Evolutionary conservation across 2,888 invertebrate species (phyloP).

Genomic region (Drosophila koepferae): DNA sequence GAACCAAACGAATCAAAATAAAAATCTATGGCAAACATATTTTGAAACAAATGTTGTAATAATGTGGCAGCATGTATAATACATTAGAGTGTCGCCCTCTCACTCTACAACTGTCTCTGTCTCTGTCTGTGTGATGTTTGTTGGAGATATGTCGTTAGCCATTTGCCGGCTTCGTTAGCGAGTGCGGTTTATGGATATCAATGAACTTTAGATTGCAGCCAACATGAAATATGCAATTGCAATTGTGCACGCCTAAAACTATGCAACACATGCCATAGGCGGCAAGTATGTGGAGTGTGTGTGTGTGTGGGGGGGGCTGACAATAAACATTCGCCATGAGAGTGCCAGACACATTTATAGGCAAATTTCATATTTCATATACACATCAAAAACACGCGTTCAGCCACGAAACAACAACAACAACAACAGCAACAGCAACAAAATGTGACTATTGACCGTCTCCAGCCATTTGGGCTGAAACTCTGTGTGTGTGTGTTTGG

Average conservation of each 20-base stretch:
- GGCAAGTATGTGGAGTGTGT: too few species aligned
- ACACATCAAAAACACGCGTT: constrained; percentile 54
- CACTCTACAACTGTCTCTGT: too few species aligned
- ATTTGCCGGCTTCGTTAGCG: constrained; percentile 52
- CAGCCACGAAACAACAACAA: constrained; percentile 13
- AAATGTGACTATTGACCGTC: constrained; percentile 54
- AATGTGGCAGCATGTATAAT: constrained; percentile 52
- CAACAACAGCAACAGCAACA: constrained; percentile 4
- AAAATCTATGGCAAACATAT: constrained; percentile 45
- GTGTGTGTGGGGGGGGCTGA: constrained; percentile 2
- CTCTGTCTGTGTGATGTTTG: constrained; percentile 10
- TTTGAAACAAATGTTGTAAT: constrained; percentile 63
- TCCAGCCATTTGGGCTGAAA: constrained; percentile 6
- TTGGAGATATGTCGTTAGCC: constrained; percentile 22
- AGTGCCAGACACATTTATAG: constrained; percentile 73
- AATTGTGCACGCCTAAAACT: constrained; percentile 69
- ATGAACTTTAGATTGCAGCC: constrained; percentile 76
- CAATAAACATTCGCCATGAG: constrained; percentile 62
- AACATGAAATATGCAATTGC: constrained; percentile 63
- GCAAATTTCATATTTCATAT: constrained; percentile 70
- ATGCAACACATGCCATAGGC: constrained; percentile 39
- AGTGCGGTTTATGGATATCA: constrained; percentile 78
- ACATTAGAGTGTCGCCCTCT: background rate
- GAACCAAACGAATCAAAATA: constrained; percentile 3
- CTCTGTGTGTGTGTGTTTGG: constrained; percentile 14